Evolutionary conservation across 2,797 vertebrate species (phyloP).

Genomic region (Lithobates pipiens): DNA sequence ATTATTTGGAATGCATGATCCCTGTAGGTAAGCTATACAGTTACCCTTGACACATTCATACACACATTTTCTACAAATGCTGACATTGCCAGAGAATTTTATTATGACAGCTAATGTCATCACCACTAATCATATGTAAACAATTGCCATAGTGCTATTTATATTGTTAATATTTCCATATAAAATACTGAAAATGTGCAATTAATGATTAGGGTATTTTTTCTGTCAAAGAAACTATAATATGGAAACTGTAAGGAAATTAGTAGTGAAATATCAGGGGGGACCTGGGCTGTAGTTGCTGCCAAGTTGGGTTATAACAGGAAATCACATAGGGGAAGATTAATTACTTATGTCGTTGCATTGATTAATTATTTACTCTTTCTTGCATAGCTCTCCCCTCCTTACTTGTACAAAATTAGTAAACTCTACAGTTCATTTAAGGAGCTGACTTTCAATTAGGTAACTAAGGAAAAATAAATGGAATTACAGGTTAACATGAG

Average conservation of each 20-base stretch:
- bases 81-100: not conserved
- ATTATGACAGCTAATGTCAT: not conserved
- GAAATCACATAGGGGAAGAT: slow-evolving; percentile 56
- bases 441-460: slow-evolving; percentile 20
- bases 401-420: slow-evolving; percentile 39
- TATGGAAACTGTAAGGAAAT: slow-evolving; percentile 10
- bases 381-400: slow-evolving; percentile 16
- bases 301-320: slow-evolving; percentile 47
- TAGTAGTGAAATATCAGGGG: slow-evolving; percentile 26
- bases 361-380: slow-evolving; percentile 54
- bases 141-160: not conserved
- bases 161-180: not conserved
- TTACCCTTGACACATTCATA: not conserved
- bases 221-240: not conserved
- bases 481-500: not conserved
- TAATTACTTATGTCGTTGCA: slow-evolving; percentile 48
- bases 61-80: not conserved
- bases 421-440: slow-evolving; percentile 37
- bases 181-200: not conserved
- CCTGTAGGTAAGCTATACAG: not conserved
- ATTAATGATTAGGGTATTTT: not conserved
- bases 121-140: not conserved
- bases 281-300: not conserved
- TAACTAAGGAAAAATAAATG: not conserved
- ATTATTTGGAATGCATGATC: not conserved